Conservation (phyloP, 2,113 vertebrate species). For the Lampris megalopsis region DNA sequence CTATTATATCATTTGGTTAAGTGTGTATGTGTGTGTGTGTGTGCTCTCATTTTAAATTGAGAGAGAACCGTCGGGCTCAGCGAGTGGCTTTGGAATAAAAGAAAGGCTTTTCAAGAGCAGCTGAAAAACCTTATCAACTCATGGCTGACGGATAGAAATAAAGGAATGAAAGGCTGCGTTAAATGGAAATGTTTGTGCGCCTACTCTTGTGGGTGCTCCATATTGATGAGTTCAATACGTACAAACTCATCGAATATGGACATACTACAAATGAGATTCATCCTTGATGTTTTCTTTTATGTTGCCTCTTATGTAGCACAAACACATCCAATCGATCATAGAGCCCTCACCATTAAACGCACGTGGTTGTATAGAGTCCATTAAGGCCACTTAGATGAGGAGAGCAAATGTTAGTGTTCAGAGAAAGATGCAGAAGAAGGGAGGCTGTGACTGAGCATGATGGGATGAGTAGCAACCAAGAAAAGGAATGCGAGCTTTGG, state of each 20-base stretch:
- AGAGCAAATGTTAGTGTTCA: constrained; percentile 35
- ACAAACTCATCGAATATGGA: constrained; percentile 36
- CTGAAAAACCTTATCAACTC: constrained; percentile 29
- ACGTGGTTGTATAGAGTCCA: constrained; percentile 40
- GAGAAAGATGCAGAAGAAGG: constrained; percentile 56
- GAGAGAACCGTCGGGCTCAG: neutral
- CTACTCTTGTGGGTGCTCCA: constrained; percentile 38
- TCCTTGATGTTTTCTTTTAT: constrained; percentile 37
- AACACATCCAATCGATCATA: constrained; percentile 58
- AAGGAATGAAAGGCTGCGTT: constrained; percentile 31
- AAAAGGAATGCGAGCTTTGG: constrained; percentile 67
- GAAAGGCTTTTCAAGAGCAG: constrained; percentile 16
- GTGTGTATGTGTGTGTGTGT: neutral
- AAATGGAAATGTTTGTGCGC: constrained; percentile 10
- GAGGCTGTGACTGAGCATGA: constrained; percentile 68
- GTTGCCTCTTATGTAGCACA: constrained; percentile 37
- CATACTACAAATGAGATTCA: constrained; percentile 40
- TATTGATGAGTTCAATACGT: constrained; percentile 32
- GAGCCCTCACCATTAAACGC: constrained; percentile 52
- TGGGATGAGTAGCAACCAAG: constrained; percentile 73
- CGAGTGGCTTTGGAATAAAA: constrained; percentile 26
- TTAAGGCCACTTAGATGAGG: constrained; percentile 60
- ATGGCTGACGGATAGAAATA: constrained; percentile 17
- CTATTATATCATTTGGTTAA: neutral
- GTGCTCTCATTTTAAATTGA: neutral